These are phyloP conservation scores for Chiroxiphia lanceolata DNA, from an alignment of 2,797 vertebrate genomes.

Conservation along the genomic window DNA sequence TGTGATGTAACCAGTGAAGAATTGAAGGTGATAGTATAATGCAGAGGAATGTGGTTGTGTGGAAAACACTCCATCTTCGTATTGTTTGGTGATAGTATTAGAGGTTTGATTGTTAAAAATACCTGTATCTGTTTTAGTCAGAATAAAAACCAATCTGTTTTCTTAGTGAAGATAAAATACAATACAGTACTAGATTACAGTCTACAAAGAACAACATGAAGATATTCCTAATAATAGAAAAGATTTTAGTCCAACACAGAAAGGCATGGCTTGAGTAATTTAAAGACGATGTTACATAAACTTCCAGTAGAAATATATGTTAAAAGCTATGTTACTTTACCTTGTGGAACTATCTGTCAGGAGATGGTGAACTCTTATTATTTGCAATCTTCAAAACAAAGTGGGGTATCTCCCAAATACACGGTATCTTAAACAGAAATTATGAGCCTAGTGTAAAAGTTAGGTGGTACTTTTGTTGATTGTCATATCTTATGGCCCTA, in stretches of 20 bases:
- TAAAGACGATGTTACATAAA: not conserved
- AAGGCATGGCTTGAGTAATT: not conserved
- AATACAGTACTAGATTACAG: not conserved
- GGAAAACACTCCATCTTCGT: not conserved
- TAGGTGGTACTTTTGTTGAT: not conserved
- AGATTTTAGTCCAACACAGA: not conserved
- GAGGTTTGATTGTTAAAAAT: not conserved
- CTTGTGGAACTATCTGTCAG: not conserved
- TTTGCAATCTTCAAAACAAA: not conserved
- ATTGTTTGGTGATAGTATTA: not conserved
- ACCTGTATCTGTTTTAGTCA: not conserved
- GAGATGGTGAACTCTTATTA: not conserved
- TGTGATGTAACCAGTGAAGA: not conserved
- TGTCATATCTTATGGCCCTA: not conserved
- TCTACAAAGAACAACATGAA: not conserved
- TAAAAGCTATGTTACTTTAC: not conserved
- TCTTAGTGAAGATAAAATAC: not conserved
- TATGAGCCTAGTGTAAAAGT: not conserved
- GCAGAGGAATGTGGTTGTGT: not conserved
- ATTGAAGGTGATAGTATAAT: not conserved
- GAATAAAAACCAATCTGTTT: slow-evolving; percentile 25
- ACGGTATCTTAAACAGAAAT: not conserved
- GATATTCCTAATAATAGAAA: not conserved
- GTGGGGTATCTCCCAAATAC: accelerated
- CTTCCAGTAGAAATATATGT: not conserved